Percentiles rank a stretch among this genome's conserved stretches.
These are phyloP conservation scores for Zosterops japonicus DNA, from an alignment of 2,113 vertebrate species.

Conservation along the genomic window DNA sequence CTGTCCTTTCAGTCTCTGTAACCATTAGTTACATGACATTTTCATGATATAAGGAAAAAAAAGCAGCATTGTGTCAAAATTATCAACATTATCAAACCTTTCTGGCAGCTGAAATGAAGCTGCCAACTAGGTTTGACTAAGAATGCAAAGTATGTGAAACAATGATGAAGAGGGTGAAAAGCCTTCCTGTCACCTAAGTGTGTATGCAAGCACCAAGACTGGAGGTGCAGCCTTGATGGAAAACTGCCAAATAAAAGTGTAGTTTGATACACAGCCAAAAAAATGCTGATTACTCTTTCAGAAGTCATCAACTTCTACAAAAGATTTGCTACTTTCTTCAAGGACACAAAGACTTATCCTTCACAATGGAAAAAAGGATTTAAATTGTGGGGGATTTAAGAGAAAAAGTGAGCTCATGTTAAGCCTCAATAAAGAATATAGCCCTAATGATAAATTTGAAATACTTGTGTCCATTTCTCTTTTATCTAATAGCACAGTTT, in stretches of 20 bases:
- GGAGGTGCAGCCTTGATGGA: neutral
- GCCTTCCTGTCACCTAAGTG: neutral
- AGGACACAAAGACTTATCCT: neutral
- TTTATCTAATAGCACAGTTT: conserved; percentile 11
- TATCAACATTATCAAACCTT: neutral
- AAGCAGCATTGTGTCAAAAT: neutral
- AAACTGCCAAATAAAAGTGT: neutral
- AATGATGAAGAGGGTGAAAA: neutral
- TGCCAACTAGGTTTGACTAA: neutral
- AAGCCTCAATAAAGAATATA: neutral
- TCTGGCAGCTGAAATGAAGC: neutral
- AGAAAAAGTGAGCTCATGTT: neutral
- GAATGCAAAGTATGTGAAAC: neutral
- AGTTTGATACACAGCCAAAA: neutral
- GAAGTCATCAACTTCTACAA: neutral
- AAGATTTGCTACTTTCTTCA: neutral
- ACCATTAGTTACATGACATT: fast-evolving
- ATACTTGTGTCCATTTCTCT: conserved; percentile 5
- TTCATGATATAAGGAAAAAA: neutral
- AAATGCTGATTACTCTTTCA: neutral
- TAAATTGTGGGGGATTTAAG: neutral
- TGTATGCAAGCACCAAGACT: neutral
- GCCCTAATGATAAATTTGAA: conserved; percentile 16
- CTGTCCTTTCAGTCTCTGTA: neutral
- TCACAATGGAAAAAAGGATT: neutral